Conservation (phyloP, 2,888 invertebrate species). For the Chrysolina oricalcia region DNA sequence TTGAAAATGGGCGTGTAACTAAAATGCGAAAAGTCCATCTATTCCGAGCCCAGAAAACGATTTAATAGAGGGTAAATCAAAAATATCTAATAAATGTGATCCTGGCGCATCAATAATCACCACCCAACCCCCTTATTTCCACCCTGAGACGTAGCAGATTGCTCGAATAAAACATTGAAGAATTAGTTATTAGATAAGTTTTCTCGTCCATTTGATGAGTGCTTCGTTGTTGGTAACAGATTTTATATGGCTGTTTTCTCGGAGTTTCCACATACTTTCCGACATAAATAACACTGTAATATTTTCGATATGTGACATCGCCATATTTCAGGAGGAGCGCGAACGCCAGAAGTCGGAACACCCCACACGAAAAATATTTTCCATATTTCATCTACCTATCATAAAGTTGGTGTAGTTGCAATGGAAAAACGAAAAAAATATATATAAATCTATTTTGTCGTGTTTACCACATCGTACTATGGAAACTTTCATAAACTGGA, state of each 20-base stretch:
- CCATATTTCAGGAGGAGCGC: constrained; percentile 48
- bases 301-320: constrained; percentile 56
- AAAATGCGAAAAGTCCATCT: too few relatives aligned
- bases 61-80: not conserved
- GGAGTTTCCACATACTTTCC: constrained; percentile 53
- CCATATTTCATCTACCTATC: constrained; percentile 14
- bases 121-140: not conserved
- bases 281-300: constrained; percentile 56
- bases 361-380: constrained; percentile 5
- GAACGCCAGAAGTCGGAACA: not conserved
- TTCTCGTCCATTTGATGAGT: constrained; percentile 65
- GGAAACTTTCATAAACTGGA: too few relatives aligned
- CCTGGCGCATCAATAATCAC: not conserved
- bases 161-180: constrained; percentile 58
- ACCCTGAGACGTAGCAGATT: not conserved
- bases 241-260: constrained; percentile 63
- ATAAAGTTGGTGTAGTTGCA: not conserved
- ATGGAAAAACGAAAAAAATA: not conserved
- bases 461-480: too few relatives aligned
- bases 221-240: constrained; percentile 63
- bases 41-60: not conserved
- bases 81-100: not conserved
- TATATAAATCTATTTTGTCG: not conserved
- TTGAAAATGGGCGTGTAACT: too few relatives aligned
- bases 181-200: constrained; percentile 66